Conservation (phyloP, 2,888 invertebrate genomes). For the Xestia xanthographa region DNA sequence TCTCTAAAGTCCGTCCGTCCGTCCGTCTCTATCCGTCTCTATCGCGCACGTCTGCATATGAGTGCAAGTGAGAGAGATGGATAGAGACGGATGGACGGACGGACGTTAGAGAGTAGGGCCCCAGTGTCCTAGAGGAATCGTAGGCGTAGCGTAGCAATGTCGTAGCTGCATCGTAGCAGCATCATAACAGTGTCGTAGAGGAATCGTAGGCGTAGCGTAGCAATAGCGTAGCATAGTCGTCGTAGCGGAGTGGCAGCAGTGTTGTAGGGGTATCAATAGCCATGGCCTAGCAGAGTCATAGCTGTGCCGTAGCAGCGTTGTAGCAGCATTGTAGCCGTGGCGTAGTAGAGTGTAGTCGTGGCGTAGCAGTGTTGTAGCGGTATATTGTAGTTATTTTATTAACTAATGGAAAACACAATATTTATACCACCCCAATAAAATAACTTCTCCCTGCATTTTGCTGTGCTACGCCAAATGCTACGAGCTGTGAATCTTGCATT, state of each 20-base stretch:
- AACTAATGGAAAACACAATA: no score
- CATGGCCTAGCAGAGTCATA: background rate
- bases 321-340: background rate
- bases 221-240: constrained; percentile 4
- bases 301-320: background rate
- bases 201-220: background rate
- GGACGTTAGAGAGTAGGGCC: no score
- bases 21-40: no score
- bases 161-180: no score
- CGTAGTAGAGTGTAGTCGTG: background rate
- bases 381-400: background rate
- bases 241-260: background rate
- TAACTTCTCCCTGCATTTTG: background rate
- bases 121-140: background rate
- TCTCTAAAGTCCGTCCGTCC: no score
- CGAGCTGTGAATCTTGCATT: background rate
- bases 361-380: background rate
- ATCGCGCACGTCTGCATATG: no score
- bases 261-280: background rate
- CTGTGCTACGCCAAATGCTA: background rate
- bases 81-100: no score
- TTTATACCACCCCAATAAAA: background rate
- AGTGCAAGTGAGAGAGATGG: no score
- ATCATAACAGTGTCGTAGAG: no score
- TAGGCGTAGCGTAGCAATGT: background rate